A percentile compares a stretch with the other conserved stretches of the same genome.
Evolutionary conservation across 2,113 vertebrate genomes (phyloP).

Genomic region (Holacanthus passer): DNA sequence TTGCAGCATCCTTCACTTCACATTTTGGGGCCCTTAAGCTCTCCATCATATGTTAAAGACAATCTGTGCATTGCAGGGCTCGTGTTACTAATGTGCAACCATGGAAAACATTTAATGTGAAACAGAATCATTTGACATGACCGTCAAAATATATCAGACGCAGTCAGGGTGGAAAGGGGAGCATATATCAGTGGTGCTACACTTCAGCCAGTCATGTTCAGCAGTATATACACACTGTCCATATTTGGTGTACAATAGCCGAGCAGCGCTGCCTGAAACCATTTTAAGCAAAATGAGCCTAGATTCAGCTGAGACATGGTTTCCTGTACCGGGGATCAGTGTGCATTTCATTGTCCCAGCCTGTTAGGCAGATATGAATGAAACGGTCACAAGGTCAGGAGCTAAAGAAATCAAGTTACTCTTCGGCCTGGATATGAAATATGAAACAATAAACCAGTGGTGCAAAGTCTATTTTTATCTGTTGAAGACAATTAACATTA

Average conservation of each 20-base stretch:
- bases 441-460: slow-evolving; percentile 16
- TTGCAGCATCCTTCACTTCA: slow-evolving; percentile 25
- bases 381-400: slow-evolving; percentile 34
- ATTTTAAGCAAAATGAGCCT: slow-evolving; percentile 35
- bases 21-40: not conserved
- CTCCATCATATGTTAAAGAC: not conserved
- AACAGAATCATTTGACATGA: slow-evolving; percentile 39
- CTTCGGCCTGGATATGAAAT: not conserved
- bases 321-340: slow-evolving; percentile 45
- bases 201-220: slow-evolving; percentile 12
- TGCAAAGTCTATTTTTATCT: slow-evolving; percentile 14
- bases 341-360: slow-evolving; percentile 40
- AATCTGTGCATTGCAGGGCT: not conserved
- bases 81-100: slow-evolving; percentile 10
- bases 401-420: slow-evolving; percentile 26
- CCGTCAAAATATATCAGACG: slow-evolving; percentile 49
- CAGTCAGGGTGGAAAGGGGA: not conserved
- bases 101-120: slow-evolving; percentile 37
- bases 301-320: slow-evolving; percentile 32
- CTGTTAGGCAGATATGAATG: slow-evolving; percentile 25
- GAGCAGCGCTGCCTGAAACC: slow-evolving; percentile 42
- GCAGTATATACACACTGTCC: slow-evolving; percentile 41
- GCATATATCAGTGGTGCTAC: slow-evolving; percentile 22
- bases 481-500: slow-evolving; percentile 2
- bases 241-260: slow-evolving; percentile 65